These are phyloP conservation scores for Apostichopus parvimensis DNA, from an alignment of 35 echinoderm and acorn worm genomes.

Conservation along the genomic window DNA sequence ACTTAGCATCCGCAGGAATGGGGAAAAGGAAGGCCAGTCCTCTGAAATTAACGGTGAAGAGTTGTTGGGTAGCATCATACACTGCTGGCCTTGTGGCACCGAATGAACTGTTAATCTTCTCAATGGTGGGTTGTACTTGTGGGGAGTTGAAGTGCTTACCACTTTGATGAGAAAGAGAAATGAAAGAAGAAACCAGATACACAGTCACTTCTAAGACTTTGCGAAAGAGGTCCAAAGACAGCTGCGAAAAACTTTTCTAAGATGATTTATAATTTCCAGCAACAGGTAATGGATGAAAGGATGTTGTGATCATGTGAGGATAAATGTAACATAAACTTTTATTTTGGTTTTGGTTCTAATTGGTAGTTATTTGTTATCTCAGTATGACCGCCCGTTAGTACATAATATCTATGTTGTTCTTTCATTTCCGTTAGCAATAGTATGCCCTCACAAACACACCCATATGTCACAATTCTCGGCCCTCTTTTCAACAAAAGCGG, in stretches of 20 bases:
- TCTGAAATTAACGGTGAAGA: slow-evolving; percentile 96
- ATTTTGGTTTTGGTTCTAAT: no score
- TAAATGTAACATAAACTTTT: no score
- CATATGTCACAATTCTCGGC: no score
- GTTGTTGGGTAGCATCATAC: slow-evolving; percentile 89
- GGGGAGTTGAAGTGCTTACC: slow-evolving; percentile 97
- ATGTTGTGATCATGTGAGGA: no score
- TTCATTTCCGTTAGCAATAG: no score
- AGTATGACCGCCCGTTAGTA: no score
- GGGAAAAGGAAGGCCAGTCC: slow-evolving; percentile 98
- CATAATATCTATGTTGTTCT: no score
- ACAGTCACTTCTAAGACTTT: neutral
- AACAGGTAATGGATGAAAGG: no score
- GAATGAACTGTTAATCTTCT: slow-evolving; percentile 96
- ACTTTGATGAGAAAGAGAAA: slow-evolving; percentile 58
- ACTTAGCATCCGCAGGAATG: slow-evolving; percentile 89
- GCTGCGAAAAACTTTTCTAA: neutral
- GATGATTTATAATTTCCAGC: neutral
- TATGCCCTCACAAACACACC: no score
- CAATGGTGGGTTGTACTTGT: slow-evolving; percentile 87
- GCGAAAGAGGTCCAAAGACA: neutral
- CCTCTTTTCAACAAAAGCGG: no score
- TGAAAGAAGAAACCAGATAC: neutral
- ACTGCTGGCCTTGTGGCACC: slow-evolving; percentile 97
- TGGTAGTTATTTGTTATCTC: no score